Percentiles rank a stretch among this genome's conserved stretches.
Conservation (phyloP, 2,888 invertebrate genomes). For the Rhagophthalmus giganteus region DNA sequence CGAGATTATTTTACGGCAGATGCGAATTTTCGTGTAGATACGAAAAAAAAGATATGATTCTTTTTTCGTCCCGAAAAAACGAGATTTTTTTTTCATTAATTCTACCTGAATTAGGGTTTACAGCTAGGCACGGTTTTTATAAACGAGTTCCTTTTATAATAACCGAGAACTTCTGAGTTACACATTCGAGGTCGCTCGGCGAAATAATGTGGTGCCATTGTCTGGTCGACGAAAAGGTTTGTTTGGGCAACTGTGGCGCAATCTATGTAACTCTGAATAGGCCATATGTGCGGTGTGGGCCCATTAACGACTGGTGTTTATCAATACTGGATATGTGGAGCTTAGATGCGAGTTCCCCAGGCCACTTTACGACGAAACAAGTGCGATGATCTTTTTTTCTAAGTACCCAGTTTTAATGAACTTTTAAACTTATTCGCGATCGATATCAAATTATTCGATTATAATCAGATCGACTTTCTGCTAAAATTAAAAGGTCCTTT, state of each 20-base stretch:
- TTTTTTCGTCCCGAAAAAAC: slow-evolving; percentile 4
- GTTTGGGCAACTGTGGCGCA: slow-evolving; percentile 25
- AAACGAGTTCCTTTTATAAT: slow-evolving; percentile 32
- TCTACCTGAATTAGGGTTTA: slow-evolving; percentile 21
- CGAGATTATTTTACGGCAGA: slow-evolving; percentile 8
- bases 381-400: too few relatives aligned
- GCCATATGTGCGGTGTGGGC: slow-evolving; percentile 32
- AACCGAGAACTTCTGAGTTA: slow-evolving; percentile 38
- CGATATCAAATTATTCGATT: too few relatives aligned
- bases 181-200: slow-evolving; percentile 30
- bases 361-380: not conserved
- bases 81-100: slow-evolving; percentile 6
- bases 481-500: too few relatives aligned
- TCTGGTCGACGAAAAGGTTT: slow-evolving; percentile 2
- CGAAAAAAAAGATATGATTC: slow-evolving; percentile 4
- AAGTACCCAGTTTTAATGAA: too few relatives aligned
- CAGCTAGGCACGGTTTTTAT: slow-evolving; percentile 17
- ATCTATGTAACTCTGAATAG: slow-evolving; percentile 27
- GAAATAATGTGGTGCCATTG: slow-evolving; percentile 15
- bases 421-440: too few relatives aligned
- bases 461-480: too few relatives aligned
- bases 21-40: slow-evolving; percentile 10
- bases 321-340: slow-evolving; percentile 25
- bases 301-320: slow-evolving; percentile 31
- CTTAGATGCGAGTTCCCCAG: too few relatives aligned